Conservation (phyloP, 2,113 vertebrate genomes). For the Accipiter cooperii region DNA sequence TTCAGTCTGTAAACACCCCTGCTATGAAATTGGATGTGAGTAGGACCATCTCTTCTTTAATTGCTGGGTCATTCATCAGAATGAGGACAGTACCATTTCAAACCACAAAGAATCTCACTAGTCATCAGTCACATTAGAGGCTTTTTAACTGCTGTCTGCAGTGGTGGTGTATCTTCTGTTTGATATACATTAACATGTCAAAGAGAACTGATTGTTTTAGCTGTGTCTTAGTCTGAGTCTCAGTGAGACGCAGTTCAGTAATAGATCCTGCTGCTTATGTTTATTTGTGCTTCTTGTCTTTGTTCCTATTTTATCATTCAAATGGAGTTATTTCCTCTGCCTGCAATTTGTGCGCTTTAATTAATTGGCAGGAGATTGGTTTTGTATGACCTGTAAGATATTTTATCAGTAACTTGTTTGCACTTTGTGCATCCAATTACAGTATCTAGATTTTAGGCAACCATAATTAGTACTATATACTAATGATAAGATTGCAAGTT, state of each 20-base stretch:
- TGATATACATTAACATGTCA: background rate
- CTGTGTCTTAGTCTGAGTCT: background rate
- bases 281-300: background rate
- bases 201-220: background rate
- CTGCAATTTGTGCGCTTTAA: background rate
- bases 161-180: background rate
- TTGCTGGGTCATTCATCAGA: background rate
- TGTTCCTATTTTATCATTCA: background rate
- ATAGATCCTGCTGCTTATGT: background rate
- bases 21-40: background rate
- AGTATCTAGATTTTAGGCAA: background rate
- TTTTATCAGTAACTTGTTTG: background rate
- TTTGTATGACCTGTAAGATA: background rate
- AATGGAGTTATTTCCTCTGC: conserved; percentile 5
- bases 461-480: background rate
- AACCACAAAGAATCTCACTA: background rate
- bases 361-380: background rate
- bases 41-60: background rate
- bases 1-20: background rate
- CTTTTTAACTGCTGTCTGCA: background rate
- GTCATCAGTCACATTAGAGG: background rate
- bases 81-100: background rate
- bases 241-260: background rate
- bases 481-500: background rate
- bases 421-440: conserved; percentile 13